Conservation (phyloP, 2,113 vertebrate species). For the Reinhardtius hippoglossoides region DNA sequence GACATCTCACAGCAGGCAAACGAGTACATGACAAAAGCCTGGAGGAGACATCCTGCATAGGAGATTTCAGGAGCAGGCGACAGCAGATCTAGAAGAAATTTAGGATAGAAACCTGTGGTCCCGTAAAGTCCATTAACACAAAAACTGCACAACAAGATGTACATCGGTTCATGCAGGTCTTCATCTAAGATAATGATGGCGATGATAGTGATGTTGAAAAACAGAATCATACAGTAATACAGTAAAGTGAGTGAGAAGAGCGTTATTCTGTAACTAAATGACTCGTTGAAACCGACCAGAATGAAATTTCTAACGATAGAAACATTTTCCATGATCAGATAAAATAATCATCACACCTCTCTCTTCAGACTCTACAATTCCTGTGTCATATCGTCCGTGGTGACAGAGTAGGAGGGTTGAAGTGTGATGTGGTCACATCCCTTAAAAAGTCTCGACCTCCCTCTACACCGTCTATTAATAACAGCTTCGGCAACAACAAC, state of each 20-base stretch:
- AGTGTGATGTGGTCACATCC: neutral
- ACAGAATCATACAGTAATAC: too few species aligned
- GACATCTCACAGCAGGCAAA: slow-evolving; percentile 51
- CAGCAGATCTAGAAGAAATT: slow-evolving; percentile 42
- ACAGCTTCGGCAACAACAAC: neutral
- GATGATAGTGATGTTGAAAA: too few species aligned
- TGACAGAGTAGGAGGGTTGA: too few species aligned
- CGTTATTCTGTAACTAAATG: too few species aligned
- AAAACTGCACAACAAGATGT: slow-evolving; percentile 46
- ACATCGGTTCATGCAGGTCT: slow-evolving; percentile 65
- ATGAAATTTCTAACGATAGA: too few species aligned
- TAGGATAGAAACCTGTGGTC: slow-evolving; percentile 56
- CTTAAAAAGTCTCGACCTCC: neutral
- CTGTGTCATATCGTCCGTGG: neutral
- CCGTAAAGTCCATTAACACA: slow-evolving; percentile 58
- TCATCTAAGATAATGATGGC: slow-evolving; percentile 21
- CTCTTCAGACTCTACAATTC: too few species aligned
- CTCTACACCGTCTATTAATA: neutral
- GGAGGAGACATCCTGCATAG: slow-evolving; percentile 42
- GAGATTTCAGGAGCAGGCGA: slow-evolving; percentile 37
- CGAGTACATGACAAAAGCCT: slow-evolving; percentile 54
- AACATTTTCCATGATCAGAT: too few species aligned
- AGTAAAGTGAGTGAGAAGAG: too few species aligned
- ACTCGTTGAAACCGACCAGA: too few species aligned
- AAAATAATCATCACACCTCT: neutral